Evolutionary conservation across 2,888 invertebrate genomes (phyloP).

Genomic region (Chironomus riparius): DNA sequence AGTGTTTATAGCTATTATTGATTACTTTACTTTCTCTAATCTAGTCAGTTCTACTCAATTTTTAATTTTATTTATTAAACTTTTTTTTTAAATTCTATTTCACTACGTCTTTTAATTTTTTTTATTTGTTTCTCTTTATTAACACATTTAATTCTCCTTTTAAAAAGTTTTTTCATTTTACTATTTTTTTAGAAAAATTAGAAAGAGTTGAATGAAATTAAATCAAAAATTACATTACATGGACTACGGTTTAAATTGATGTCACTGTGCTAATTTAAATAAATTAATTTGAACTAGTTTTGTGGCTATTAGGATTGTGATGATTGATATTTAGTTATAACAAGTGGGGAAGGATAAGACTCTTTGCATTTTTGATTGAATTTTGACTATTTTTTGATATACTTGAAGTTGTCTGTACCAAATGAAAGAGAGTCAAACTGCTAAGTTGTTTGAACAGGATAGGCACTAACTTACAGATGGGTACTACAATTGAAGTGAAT

Average conservation of each 20-base stretch:
- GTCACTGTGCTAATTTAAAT: not conserved
- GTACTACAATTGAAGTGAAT: too few species aligned
- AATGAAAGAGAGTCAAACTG: too few species aligned
- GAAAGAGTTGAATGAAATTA: not conserved
- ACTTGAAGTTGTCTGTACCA: too few species aligned
- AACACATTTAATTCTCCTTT: not conserved
- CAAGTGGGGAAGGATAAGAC: too few species aligned
- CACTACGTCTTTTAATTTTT: not conserved
- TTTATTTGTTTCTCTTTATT: not conserved
- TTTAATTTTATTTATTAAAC: not conserved
- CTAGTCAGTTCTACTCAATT: slow-evolving; percentile 23
- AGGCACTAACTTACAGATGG: too few species aligned
- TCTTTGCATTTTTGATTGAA: too few species aligned
- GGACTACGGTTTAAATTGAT: too few species aligned
- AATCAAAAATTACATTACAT: not conserved
- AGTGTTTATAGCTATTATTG: not conserved
- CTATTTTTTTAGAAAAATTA: too few species aligned
- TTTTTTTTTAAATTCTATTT: not conserved
- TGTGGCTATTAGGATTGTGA: not conserved
- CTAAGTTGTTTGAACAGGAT: too few species aligned
- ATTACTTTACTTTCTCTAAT: not conserved
- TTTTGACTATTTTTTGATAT: too few species aligned
- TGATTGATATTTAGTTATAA: too few species aligned
- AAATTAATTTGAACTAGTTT: not conserved
- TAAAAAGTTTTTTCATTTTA: not conserved